Conservation (phyloP, 2,888 invertebrate species). For the Campoplex nolae region DNA sequence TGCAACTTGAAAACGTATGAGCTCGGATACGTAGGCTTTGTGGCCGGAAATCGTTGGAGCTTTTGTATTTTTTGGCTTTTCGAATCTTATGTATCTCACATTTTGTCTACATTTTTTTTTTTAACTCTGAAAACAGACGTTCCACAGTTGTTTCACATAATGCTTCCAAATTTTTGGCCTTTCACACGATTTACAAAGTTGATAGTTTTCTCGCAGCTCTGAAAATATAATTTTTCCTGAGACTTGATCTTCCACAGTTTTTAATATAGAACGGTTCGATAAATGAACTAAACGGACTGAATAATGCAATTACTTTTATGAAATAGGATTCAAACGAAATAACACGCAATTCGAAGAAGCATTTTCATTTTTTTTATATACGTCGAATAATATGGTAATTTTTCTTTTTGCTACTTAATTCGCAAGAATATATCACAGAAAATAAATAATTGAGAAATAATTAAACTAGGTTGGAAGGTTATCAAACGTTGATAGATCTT, state of each 20-base stretch:
- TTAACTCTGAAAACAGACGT: not conserved
- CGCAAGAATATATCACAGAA: not conserved
- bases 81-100: slow-evolving; percentile 78
- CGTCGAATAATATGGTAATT: too few relatives aligned
- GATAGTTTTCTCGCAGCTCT: not conserved
- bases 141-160: slow-evolving; percentile 26
- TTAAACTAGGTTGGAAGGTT: not conserved
- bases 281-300: too few relatives aligned
- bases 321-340: too few relatives aligned
- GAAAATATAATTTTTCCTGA: not conserved
- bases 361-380: too few relatives aligned
- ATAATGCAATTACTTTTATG: too few relatives aligned
- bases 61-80: slow-evolving; percentile 81
- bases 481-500: not conserved
- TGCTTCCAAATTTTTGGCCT: not conserved
- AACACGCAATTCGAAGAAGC: too few relatives aligned
- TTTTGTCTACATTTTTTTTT: slow-evolving; percentile 25
- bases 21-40: slow-evolving; percentile 72
- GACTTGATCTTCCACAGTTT: too few relatives aligned
- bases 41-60: slow-evolving; percentile 81
- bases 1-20: slow-evolving; percentile 53
- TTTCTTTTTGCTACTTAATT: too few relatives aligned
- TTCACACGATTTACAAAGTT: not conserved
- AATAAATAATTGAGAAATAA: not conserved
- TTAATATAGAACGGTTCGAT: too few relatives aligned